phyloP scores from a whole-genome alignment of 2,888 invertebrate species.

The Metellina segmentata region DNA sequence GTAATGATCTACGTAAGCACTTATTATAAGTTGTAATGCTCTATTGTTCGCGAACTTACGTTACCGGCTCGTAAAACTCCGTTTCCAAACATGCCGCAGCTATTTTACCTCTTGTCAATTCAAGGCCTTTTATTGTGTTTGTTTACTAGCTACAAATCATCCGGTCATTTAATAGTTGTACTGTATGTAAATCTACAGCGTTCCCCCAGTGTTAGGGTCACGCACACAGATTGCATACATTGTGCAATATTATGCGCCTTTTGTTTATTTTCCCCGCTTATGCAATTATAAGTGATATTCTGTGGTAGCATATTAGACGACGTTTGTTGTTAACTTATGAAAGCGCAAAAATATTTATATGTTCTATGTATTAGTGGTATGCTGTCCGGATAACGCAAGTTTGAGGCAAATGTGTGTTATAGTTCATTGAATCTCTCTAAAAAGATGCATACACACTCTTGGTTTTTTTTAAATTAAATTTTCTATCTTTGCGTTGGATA shows the following conservation, averaged over 20 bases:
- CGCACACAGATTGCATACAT: background rate
- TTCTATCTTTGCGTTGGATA: too few species aligned
- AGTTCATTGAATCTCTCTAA: too few species aligned
- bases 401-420: too few species aligned
- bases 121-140: background rate
- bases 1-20: background rate
- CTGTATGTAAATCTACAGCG: background rate
- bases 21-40: background rate
- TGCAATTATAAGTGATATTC: background rate
- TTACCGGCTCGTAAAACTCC: background rate
- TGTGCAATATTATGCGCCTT: background rate
- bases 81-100: slow-evolving; percentile 5
- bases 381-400: too few species aligned
- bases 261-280: background rate
- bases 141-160: background rate
- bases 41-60: background rate
- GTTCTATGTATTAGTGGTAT: too few species aligned
- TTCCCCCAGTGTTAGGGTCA: background rate
- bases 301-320: too few species aligned
- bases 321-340: too few species aligned
- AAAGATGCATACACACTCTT: too few species aligned
- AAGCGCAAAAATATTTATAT: too few species aligned
- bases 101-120: background rate
- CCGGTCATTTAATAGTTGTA: background rate
- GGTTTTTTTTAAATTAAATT: too few species aligned